A percentile compares a stretch with the other conserved stretches of the same genome.
phyloP scores from a whole-genome alignment of 2,113 vertebrate species.

The Trachemys scripta region DNA sequence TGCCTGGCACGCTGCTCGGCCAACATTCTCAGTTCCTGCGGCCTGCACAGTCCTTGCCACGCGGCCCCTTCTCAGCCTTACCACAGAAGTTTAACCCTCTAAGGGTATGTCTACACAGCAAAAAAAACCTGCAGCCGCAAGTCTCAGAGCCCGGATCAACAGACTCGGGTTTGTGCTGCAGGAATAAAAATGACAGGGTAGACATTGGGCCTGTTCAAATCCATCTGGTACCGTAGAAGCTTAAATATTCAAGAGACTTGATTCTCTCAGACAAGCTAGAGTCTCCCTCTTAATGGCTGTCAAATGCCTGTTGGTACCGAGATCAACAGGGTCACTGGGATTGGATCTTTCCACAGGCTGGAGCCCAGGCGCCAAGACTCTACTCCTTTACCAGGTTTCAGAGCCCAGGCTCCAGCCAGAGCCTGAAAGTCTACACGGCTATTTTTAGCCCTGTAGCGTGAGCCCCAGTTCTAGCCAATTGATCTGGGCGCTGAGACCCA shows the following conservation, averaged over 20 bases:
- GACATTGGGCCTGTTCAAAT: not conserved
- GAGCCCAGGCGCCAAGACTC: not conserved
- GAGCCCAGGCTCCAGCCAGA: not conserved
- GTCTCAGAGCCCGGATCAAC: not conserved
- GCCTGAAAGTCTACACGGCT: not conserved
- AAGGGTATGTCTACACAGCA: not conserved
- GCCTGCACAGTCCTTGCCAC: not conserved
- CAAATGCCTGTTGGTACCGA: too few species aligned
- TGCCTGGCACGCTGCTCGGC: constrained; percentile 14
- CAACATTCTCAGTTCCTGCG: constrained; percentile 30
- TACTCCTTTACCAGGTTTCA: not conserved
- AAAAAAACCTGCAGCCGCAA: not conserved
- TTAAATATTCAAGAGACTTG: too few species aligned
- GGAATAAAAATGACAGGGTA: not conserved
- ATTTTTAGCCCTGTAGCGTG: not conserved
- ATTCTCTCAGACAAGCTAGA: too few species aligned
- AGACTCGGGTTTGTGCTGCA: not conserved
- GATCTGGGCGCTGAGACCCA: not conserved
- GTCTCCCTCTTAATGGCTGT: too few species aligned
- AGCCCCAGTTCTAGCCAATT: not conserved
- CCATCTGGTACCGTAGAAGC: too few species aligned
- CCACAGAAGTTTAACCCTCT: not conserved
- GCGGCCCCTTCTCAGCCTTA: not conserved
- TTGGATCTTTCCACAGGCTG: not conserved
- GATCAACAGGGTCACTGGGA: too few species aligned